Base-by-base conservation (phyloP, 2,113 vertebrate species). In the Datnioides undecimradiatus region DNA sequence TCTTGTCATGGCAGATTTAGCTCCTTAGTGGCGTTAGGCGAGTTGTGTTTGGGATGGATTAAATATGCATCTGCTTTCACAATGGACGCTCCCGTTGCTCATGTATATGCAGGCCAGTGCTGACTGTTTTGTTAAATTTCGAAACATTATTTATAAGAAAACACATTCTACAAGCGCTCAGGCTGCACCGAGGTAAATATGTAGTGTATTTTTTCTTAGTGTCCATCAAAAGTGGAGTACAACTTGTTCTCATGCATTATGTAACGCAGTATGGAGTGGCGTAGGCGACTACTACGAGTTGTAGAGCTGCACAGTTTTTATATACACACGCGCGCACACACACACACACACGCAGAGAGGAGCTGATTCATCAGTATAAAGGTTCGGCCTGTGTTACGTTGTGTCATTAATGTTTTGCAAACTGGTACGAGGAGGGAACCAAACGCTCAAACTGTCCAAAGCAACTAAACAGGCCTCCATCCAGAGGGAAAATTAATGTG, bases 241-340 rank as follows among this genome's bases (percentile, higher is more conserved):
- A 91, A 85, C 81, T 90, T 93, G 91, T 93, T 89, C 90, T 91
- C 88, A 88, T 91, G 88, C 89, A 87, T 94, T 91, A 93, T 91
- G 90, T 88, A 93, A 92, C 82, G 70, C 64, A 31, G 80, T 87
- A 76, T 88, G 66, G 73, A 75, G 83, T 87, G 78, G 85, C 80
- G 80, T 84, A 82, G 80, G 84, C 73, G 82, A 87, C 85, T 90
- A 92, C 92, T 93, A 93, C 87, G 85, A 92, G 87, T 90, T 88
- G 88, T 89, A 77, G 79, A 82, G 81, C 73, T 80, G 70, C 55
- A 58, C 49, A 82, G 82, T 69, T 84, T 77, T 25, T 67, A 65
- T 74, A 73, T 71, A 49, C 48, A 43, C 25, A 57, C 48, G 46
- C 29, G 29, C 23, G 55, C 23, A 16, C 25, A 41, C 33, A 59